These are phyloP conservation scores for Hypsibius dujardini DNA, from an alignment of 1,140 invertebrate species.

Conservation along the genomic window DNA sequence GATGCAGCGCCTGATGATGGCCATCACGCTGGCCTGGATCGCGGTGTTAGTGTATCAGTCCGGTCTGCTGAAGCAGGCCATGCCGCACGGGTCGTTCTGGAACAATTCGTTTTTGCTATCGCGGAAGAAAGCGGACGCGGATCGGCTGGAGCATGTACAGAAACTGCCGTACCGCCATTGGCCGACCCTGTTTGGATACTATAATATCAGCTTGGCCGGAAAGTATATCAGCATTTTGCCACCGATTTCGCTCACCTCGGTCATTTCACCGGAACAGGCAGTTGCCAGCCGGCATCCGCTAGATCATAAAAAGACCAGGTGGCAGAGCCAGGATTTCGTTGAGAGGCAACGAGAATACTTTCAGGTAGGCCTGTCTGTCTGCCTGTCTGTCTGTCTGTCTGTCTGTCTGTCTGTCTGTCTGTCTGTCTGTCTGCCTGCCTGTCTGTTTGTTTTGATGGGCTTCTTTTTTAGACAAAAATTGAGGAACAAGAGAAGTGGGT, in stretches of 20 bases:
- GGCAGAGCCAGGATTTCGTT: neutral
- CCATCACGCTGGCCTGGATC: constrained; percentile 80
- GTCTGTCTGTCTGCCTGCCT: too few species aligned
- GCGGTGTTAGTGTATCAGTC: constrained; percentile 71
- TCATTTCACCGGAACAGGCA: constrained; percentile 52
- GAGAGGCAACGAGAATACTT: neutral
- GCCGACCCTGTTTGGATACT: constrained; percentile 65
- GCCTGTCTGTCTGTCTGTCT: too few species aligned
- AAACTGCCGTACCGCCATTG: constrained; percentile 62
- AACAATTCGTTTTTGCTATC: neutral
- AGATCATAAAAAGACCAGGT: constrained; percentile 33
- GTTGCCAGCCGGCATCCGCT: constrained; percentile 49
- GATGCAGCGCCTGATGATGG: constrained; percentile 79
- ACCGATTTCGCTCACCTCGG: constrained; percentile 56
- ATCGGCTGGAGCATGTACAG: constrained; percentile 13
- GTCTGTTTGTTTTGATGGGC: too few species aligned
- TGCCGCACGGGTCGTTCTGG: neutral
- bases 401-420: too few species aligned
- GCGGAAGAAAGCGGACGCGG: constrained; percentile 14
- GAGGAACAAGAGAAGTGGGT: neutral
- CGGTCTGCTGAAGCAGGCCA: constrained; percentile 42
- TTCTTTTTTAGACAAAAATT: neutral
- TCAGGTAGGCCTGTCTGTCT: neutral
- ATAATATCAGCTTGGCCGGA: constrained; percentile 72
- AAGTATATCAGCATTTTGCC: constrained; percentile 62